Evolutionary conservation across 2,888 invertebrate species (phyloP).

Genomic region (Mythimna impura): DNA sequence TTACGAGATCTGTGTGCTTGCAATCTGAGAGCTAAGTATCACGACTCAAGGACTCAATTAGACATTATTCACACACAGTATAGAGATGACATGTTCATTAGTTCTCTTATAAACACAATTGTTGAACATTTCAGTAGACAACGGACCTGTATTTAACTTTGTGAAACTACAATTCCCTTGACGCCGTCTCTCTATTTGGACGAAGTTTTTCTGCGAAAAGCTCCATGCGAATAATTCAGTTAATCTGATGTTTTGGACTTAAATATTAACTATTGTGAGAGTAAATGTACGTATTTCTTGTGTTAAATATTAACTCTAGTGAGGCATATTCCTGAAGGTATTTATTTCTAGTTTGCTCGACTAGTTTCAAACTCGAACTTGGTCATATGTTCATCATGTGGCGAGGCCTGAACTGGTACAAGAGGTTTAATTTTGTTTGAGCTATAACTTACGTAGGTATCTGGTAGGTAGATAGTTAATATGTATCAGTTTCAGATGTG

Average conservation of each 20-base stretch:
- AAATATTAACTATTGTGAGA: neutral
- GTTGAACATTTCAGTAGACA: constrained; percentile 35
- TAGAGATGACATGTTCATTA: constrained; percentile 17
- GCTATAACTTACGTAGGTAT: too few species aligned
- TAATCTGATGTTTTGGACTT: constrained; percentile 12
- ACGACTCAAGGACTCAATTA: constrained; percentile 3
- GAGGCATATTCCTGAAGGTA: neutral
- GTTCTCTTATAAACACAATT: constrained; percentile 29
- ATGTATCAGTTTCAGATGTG: neutral
- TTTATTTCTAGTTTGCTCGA: neutral
- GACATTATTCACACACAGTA: constrained; percentile 17
- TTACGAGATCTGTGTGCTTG: constrained; percentile 15
- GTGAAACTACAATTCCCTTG: constrained; percentile 44
- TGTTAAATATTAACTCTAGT: neutral
- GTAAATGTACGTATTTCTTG: too few species aligned
- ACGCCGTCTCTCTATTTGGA: constrained; percentile 34
- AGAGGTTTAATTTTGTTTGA: neutral
- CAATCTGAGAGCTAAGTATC: neutral
- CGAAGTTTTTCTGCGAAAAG: constrained; percentile 33
- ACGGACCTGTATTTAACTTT: constrained; percentile 45
- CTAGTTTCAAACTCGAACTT: neutral
- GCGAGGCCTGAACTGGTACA: too few species aligned
- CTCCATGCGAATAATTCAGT: constrained; percentile 28
- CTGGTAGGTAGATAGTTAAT: too few species aligned
- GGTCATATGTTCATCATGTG: neutral